Evolutionary conservation across 37 sponge, comb jelly and placozoan species (phyloP).

Genomic region (Eunapius fragilis): DNA sequence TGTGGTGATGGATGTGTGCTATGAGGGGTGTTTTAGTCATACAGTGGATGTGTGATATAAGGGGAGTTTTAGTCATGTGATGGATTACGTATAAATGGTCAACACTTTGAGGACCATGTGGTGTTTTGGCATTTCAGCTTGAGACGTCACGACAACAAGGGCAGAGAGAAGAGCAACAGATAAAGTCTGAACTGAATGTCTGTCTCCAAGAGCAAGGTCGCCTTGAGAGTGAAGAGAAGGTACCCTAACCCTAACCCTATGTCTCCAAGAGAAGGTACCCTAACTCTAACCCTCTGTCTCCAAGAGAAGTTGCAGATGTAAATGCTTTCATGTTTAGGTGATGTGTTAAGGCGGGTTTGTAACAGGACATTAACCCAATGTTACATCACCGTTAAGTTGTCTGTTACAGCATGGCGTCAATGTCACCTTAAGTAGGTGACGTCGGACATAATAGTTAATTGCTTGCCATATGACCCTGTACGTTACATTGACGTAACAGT

Average conservation of each 20-base stretch:
- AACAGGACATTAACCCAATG: too few relatives aligned
- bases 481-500: too few relatives aligned
- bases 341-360: too few relatives aligned
- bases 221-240: conserved; percentile 28
- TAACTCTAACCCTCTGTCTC: too few relatives aligned
- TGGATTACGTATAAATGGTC: not conserved
- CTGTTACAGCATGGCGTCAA: too few relatives aligned
- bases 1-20: not conserved
- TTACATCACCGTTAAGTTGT: too few relatives aligned
- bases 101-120: not conserved
- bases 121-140: not conserved
- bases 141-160: not conserved
- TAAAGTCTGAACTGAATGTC: not conserved
- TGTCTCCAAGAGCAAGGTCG: conserved; percentile 8
- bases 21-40: not conserved
- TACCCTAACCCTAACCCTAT: too few relatives aligned
- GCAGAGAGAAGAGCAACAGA: not conserved
- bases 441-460: too few relatives aligned
- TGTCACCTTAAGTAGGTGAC: too few relatives aligned
- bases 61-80: not conserved
- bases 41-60: not conserved
- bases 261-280: too few relatives aligned
- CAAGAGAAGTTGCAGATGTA: not conserved
- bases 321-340: too few relatives aligned
- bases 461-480: too few relatives aligned